Evolutionary conservation across 1,140 invertebrate species (phyloP).

Genomic region (Listronotus bonariensis): DNA sequence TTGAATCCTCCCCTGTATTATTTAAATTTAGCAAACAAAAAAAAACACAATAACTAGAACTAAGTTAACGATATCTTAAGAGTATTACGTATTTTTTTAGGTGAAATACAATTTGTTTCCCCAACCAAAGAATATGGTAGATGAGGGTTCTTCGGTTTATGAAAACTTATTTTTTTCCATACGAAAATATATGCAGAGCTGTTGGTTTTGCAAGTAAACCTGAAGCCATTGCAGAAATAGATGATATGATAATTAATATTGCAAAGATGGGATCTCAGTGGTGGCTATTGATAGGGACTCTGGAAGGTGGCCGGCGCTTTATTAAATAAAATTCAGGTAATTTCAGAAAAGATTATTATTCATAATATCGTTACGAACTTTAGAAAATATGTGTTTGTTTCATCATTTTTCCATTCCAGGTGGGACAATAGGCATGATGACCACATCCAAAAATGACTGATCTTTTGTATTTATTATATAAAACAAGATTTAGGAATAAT

Average conservation of each 20-base stretch:
- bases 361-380: too few species aligned
- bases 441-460: too few species aligned
- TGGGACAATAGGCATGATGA: too few species aligned
- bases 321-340: slow-evolving; percentile 69
- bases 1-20: too few species aligned
- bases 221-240: slow-evolving; percentile 61
- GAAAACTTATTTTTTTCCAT: slow-evolving; percentile 60
- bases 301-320: slow-evolving; percentile 61
- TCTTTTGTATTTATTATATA: too few species aligned
- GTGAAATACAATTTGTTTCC: slow-evolving; percentile 31
- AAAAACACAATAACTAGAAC: too few species aligned
- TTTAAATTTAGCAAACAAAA: too few species aligned
- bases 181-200: slow-evolving; percentile 63
- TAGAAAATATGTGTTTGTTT: too few species aligned
- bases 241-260: slow-evolving; percentile 61
- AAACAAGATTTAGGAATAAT: too few species aligned
- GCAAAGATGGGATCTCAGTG: slow-evolving; percentile 67
- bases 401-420: too few species aligned
- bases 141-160: slow-evolving; percentile 55
- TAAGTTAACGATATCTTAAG: too few species aligned
- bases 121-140: slow-evolving; percentile 35
- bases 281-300: slow-evolving; percentile 61
- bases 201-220: slow-evolving; percentile 61
- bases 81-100: slow-evolving; percentile 17
- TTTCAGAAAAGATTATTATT: too few species aligned